phyloP scores from a whole-genome alignment of 2,797 vertebrate species.

The Crenuchus spilurus region DNA sequence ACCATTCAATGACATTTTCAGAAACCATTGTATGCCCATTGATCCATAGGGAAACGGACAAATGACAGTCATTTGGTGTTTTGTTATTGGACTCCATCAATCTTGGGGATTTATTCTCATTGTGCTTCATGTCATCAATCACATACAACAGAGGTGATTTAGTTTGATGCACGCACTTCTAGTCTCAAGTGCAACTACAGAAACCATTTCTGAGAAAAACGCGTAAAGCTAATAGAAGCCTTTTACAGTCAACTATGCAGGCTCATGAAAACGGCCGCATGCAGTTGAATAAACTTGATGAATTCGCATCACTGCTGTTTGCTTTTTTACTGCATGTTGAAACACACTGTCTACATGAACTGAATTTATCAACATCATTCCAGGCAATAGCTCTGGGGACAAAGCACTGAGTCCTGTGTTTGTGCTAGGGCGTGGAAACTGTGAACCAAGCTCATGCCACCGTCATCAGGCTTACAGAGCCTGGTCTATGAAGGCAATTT shows the following conservation, averaged over 20 bases:
- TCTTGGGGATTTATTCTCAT: conserved; percentile 50
- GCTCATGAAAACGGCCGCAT: neutral
- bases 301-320: neutral
- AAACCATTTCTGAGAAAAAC: conserved; percentile 27
- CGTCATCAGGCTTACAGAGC: conserved; percentile 3
- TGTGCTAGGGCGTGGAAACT: neutral
- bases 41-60: conserved; percentile 43
- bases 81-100: conserved; percentile 47
- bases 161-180: conserved; percentile 41
- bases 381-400: neutral
- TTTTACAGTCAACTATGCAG: neutral
- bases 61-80: conserved; percentile 51
- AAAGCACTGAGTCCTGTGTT: neutral
- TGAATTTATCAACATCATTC: neutral
- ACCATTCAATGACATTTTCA: conserved; percentile 43
- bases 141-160: conserved; percentile 46
- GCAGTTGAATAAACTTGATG: conserved; percentile 12
- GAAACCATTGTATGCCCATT: conserved; percentile 43
- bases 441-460: neutral
- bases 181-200: conserved; percentile 29
- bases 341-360: neutral
- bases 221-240: conserved; percentile 5
- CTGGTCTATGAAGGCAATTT: conserved; percentile 25
- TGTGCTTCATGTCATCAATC: conserved; percentile 51
- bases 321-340: neutral